Conservation (phyloP, 1,140 invertebrate species). For the Danaus plexippus region DNA sequence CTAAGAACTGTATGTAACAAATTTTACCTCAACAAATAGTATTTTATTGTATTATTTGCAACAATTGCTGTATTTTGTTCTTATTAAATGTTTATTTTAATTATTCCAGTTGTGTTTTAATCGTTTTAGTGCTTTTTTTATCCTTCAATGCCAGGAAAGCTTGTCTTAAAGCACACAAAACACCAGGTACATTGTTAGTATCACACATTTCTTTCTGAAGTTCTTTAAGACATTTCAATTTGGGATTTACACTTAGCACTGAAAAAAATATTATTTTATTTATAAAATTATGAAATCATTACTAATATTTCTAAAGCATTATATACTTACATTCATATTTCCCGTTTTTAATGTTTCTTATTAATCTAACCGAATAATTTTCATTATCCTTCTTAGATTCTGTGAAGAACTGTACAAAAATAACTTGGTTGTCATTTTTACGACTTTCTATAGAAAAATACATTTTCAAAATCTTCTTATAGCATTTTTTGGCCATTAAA, state of each 20-base stretch:
- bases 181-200: constrained; percentile 51
- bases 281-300: constrained; percentile 8
- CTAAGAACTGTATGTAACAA: not conserved
- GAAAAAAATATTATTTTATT: constrained; percentile 23
- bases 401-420: constrained; percentile 58
- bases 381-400: constrained; percentile 52
- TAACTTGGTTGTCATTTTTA: constrained; percentile 33
- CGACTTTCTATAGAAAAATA: constrained; percentile 50
- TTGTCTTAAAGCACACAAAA: constrained; percentile 45
- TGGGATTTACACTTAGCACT: constrained; percentile 47
- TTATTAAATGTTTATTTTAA: constrained; percentile 29
- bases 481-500: constrained; percentile 57
- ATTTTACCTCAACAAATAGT: constrained; percentile 4
- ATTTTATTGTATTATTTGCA: constrained; percentile 10
- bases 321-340: constrained; percentile 48
- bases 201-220: constrained; percentile 39
- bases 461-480: constrained; percentile 54
- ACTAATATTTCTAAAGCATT: constrained; percentile 5
- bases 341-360: constrained; percentile 33
- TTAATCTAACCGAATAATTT: constrained; percentile 42
- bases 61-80: constrained; percentile 25
- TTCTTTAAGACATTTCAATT: constrained; percentile 39
- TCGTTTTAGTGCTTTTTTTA: constrained; percentile 23
- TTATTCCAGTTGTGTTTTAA: constrained; percentile 10
- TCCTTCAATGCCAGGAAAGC: constrained; percentile 36